Evolutionary conservation across 2,797 vertebrate genomes (phyloP).

Genomic region (Phataginus tricuspis): DNA sequence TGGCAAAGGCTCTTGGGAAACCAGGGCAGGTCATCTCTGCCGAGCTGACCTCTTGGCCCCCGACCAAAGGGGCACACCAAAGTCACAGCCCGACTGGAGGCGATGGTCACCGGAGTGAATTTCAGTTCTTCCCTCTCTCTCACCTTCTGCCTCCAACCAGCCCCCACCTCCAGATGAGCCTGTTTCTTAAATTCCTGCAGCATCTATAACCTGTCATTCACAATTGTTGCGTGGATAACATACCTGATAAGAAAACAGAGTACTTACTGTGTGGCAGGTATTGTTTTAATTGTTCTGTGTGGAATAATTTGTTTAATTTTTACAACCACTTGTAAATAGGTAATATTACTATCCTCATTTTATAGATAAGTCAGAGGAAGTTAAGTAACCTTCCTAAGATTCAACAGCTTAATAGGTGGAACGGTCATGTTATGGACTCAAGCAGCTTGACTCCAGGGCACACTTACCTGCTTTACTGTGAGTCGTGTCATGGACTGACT

Average conservation of each 20-base stretch:
- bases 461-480: neutral
- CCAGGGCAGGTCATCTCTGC: neutral
- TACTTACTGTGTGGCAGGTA: neutral
- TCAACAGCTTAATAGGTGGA: neutral
- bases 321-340: neutral
- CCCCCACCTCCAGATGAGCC: neutral
- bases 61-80: neutral
- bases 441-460: neutral
- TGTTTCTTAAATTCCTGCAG: neutral
- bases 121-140: neutral
- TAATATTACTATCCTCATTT: neutral
- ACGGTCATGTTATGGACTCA: neutral
- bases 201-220: neutral
- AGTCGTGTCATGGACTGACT: too few species aligned
- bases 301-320: neutral
- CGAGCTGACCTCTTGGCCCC: neutral
- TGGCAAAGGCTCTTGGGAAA: neutral
- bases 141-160: neutral
- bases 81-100: neutral
- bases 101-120: neutral
- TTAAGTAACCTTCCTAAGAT: neutral
- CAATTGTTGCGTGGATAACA: neutral
- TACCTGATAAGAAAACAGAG: neutral
- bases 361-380: neutral
- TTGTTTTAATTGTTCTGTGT: neutral